A percentile compares a stretch with the other conserved stretches of the same genome.
Conservation (phyloP, 2,797 vertebrate genomes). For the Phyllotis vaccarum region DNA sequence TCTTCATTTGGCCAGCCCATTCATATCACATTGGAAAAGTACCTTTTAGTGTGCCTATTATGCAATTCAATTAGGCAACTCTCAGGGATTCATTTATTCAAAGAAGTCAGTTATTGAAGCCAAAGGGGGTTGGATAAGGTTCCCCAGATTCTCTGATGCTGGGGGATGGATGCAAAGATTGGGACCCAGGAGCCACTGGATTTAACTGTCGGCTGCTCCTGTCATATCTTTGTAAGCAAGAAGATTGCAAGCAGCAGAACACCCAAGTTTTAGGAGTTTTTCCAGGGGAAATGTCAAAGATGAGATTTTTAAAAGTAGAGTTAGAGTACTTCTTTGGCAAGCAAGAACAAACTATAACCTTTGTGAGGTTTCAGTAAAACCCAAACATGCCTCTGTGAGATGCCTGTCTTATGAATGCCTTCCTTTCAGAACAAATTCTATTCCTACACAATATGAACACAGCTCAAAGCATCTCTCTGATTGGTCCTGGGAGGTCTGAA, state of each 20-base stretch:
- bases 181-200: background rate
- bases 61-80: background rate
- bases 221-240: background rate
- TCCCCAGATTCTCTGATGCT: background rate
- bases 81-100: background rate
- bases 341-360: background rate
- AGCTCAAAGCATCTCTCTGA: background rate
- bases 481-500: background rate
- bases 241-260: background rate
- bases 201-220: background rate
- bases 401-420: background rate
- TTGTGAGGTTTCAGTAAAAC: conserved; percentile 8
- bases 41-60: background rate
- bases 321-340: background rate
- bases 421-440: background rate
- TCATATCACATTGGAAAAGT: background rate
- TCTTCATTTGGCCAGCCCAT: background rate
- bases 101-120: background rate
- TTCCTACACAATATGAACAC: background rate
- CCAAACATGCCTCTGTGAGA: background rate
- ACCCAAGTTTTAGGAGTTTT: background rate
- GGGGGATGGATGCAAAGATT: background rate
- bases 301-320: background rate
- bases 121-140: background rate
- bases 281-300: background rate